Evolutionary conservation across 1,140 invertebrate species (phyloP).

Genomic region (Diachasmimorpha longicaudata): DNA sequence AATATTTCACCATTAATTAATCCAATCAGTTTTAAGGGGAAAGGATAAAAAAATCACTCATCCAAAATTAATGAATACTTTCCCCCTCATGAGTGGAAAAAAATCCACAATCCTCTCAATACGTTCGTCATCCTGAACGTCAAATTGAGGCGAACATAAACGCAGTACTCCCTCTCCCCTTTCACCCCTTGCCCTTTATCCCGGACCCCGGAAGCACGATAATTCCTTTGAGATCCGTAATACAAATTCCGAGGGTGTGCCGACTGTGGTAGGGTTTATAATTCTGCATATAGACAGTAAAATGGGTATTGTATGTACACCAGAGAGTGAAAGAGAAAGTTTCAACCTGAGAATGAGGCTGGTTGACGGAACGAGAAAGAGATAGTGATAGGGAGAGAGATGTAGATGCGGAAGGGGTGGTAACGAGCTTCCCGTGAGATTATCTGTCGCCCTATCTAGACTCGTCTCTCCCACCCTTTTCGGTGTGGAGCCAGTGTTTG

Average conservation of each 20-base stretch:
- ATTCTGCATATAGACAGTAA: constrained; percentile 14
- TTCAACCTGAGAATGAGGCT: not conserved
- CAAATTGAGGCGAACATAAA: not conserved
- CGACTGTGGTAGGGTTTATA: constrained; percentile 14
- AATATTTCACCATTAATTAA: not conserved
- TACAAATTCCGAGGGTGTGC: constrained; percentile 26
- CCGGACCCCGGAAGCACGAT: constrained; percentile 22
- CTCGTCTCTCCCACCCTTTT: not conserved
- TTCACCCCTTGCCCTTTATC: not conserved
- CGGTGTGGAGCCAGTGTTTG: not conserved
- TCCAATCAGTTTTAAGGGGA: not conserved
- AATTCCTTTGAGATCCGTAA: constrained; percentile 27
- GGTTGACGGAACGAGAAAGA: not conserved
- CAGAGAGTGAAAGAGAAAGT: not conserved
- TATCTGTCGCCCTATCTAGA: constrained; percentile 37
- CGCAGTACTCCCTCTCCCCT: not conserved
- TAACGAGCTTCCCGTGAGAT: constrained; percentile 49
- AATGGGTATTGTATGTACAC: not conserved
- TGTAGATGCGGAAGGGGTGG: constrained; percentile 33
- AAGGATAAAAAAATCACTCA: not conserved
- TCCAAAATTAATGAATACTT: not conserved
- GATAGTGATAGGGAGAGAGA: constrained; percentile 7
- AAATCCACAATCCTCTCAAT: constrained; percentile 2
- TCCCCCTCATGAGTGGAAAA: not conserved
- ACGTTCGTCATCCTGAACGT: not conserved